Conservation (phyloP, 2,888 invertebrate genomes). For the Thecocarcelia acutangulata region DNA sequence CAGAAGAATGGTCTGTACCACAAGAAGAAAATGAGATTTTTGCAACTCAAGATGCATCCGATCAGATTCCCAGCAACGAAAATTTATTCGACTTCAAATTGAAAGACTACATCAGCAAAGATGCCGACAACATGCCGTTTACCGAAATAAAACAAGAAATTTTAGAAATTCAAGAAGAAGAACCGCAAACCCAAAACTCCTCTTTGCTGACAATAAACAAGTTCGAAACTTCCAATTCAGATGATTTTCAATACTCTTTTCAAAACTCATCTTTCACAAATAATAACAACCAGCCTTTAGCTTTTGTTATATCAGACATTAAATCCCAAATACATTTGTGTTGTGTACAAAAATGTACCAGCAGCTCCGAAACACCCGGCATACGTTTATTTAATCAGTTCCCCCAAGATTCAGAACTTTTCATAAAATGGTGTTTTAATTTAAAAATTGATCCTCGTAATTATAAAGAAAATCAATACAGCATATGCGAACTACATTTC, state of each 20-base stretch:
- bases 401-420: slow-evolving; percentile 70
- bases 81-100: slow-evolving; percentile 12
- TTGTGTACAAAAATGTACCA: slow-evolving; percentile 69
- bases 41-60: not conserved
- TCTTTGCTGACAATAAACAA: slow-evolving; percentile 34
- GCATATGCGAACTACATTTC: slow-evolving; percentile 71
- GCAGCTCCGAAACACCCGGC: slow-evolving; percentile 49
- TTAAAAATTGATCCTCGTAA: slow-evolving; percentile 72
- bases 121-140: not conserved
- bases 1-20: slow-evolving; percentile 27
- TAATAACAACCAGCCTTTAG: not conserved
- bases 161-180: slow-evolving; percentile 46
- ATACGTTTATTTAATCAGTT: slow-evolving; percentile 69
- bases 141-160: slow-evolving; percentile 47
- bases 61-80: slow-evolving; percentile 8
- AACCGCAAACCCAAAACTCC: slow-evolving; percentile 14
- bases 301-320: slow-evolving; percentile 55
- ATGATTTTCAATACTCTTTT: not conserved
- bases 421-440: slow-evolving; percentile 73
- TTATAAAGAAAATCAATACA: slow-evolving; percentile 70
- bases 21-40: not conserved
- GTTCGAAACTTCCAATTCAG: slow-evolving; percentile 6
- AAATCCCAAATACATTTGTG: slow-evolving; percentile 64
- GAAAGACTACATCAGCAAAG: slow-evolving; percentile 14
- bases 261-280: not conserved